phyloP scores from a whole-genome alignment of 2,797 vertebrate genomes.

The Synanceia verrucosa region DNA sequence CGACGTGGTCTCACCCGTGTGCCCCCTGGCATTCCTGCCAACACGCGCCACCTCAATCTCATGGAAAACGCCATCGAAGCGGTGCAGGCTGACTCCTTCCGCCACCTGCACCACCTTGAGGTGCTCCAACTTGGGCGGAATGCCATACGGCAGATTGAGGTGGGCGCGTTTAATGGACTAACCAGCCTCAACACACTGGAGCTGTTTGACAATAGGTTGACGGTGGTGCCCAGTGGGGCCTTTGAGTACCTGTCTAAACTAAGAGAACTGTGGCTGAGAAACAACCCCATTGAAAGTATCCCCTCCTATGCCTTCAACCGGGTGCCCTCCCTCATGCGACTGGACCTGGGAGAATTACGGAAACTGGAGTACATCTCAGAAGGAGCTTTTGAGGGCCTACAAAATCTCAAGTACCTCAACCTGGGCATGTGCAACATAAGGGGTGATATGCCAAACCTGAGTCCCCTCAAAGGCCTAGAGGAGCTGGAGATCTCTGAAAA shows the following conservation, averaged over 20 bases:
- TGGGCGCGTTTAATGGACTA: slow-evolving; percentile 97
- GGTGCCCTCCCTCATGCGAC: slow-evolving; percentile 95
- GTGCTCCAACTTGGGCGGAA: slow-evolving; percentile 97
- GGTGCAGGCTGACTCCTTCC: slow-evolving; percentile 97
- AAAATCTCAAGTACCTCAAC: slow-evolving; percentile 99
- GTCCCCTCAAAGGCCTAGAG: slow-evolving; percentile 92
- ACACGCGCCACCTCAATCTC: slow-evolving; percentile 97
- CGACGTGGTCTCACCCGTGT: slow-evolving; percentile 92
- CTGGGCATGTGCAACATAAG: slow-evolving; percentile 97
- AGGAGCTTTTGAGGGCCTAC: slow-evolving; percentile 95
- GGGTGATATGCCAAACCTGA: slow-evolving; percentile 95
- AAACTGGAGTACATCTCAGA: slow-evolving; percentile 98
- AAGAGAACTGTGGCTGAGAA: slow-evolving; percentile 96
- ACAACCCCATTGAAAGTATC: slow-evolving; percentile 99
- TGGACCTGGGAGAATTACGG: slow-evolving; percentile 95
- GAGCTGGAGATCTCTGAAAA: slow-evolving; percentile 98
- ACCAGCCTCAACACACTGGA: slow-evolving; percentile 98
- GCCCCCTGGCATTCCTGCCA: slow-evolving; percentile 93
- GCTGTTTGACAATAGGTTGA: slow-evolving; percentile 97
- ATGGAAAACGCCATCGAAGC: slow-evolving; percentile 98
- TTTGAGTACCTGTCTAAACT: slow-evolving; percentile 98
- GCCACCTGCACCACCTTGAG: slow-evolving; percentile 97
- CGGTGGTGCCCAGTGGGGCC: slow-evolving; percentile 96
- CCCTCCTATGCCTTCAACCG: slow-evolving; percentile 98
- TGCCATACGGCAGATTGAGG: slow-evolving; percentile 97